Evolutionary conservation across 1,140 invertebrate genomes (phyloP).

Genomic region (Paraescarpia echinospica): DNA sequence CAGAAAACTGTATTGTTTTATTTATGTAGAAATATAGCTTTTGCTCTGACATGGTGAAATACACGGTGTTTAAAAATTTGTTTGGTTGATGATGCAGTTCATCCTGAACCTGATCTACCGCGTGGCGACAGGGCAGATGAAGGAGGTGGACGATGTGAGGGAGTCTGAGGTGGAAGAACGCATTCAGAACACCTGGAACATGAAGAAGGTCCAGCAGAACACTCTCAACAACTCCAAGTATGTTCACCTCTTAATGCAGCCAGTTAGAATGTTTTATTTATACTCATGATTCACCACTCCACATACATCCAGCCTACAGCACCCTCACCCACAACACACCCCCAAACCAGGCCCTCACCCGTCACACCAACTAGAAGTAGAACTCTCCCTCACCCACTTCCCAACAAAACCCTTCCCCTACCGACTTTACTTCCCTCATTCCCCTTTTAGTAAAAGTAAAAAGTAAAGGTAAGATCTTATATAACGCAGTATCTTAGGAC

Average conservation of each 20-base stretch:
- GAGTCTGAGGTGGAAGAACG: constrained; percentile 47
- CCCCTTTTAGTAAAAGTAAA: too few relatives aligned
- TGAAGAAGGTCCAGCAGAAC: neutral
- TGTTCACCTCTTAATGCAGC: neutral
- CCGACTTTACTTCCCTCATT: neutral
- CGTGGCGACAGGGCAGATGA: constrained; percentile 51
- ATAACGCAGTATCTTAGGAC: too few relatives aligned
- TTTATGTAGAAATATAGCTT: too few relatives aligned
- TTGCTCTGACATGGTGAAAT: too few relatives aligned
- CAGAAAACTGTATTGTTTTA: too few relatives aligned
- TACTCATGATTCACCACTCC: neutral
- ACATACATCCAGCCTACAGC: too few relatives aligned
- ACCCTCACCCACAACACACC: too few relatives aligned
- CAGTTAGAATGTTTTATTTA: neutral
- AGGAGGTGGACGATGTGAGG: constrained; percentile 51
- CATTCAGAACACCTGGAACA: constrained; percentile 2
- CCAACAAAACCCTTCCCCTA: neutral
- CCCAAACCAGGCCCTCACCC: too few relatives aligned
- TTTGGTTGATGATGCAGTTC: constrained; percentile 39
- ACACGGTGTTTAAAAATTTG: too few relatives aligned
- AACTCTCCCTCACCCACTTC: neutral
- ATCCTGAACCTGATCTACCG: constrained; percentile 49
- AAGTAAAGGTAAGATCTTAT: too few relatives aligned
- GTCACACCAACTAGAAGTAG: too few relatives aligned
- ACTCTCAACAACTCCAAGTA: neutral